Evolutionary conservation across 2,888 invertebrate genomes (phyloP), one percentile per base, ranked within the genome.

Genomic region (Lithophane leautieri): DNA sequence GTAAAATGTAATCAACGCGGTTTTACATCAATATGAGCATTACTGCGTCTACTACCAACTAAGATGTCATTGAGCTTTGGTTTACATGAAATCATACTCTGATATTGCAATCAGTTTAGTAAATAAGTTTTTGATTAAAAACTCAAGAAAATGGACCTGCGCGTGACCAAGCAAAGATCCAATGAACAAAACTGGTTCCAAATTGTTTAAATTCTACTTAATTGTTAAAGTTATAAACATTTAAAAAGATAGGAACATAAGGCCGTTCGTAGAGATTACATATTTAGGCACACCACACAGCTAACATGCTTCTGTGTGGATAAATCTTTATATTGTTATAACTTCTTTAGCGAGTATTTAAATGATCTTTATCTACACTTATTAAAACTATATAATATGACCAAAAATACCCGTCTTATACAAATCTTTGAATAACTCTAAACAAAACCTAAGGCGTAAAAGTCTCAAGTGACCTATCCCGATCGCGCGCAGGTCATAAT

Each of bases 31-130:
- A 86, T 84, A 88, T 88, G 89, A 89, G 85, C 86, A 86, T 82
- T 74, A 73, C 82, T 78, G 82, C 83, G 82, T 86, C 81, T 75
- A 80, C 82, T 84, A 89, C 81, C 79, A 78, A 82, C 86, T 86
- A 82, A 70, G 79, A 87, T 85, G 86, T 89, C 85, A 92, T 94
- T 94, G 94, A 94, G 94, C 93, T 94, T 94, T 93, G 92, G 93
- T 92, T 92, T 86, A 91, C 85, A 88, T 84, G 74, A 86, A 85
- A 79, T 79, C 80, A 81, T 83, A 80, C 69, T 76, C 73, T 76
- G 81, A 84, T 71, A 72, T 76, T 60, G 61, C 73, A 61, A 75
- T 88, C 74, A 82, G 72, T 76, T 79, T 79, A 79, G 73, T 82
- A 80, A 87, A 71, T 67, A 74, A 77, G 54, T 52, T 80, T 83